These are phyloP conservation scores for Boleophthalmus pectinirostris DNA, from an alignment of 2,113 vertebrate species.

Conservation along the genomic window DNA sequence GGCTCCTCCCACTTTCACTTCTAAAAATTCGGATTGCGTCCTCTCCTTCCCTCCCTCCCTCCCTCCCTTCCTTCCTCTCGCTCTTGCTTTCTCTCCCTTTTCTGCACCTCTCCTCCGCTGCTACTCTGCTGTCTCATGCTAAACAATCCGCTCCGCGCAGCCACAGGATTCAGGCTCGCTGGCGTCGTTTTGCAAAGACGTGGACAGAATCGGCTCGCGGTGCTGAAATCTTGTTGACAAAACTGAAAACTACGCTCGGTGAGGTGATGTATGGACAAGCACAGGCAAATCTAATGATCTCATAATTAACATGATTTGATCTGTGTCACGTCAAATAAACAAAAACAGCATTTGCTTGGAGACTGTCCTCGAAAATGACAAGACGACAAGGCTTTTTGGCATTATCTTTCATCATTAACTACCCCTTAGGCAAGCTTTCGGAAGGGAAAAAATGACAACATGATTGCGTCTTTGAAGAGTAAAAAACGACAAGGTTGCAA, in stretches of 20 bases:
- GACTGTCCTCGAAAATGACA: neutral
- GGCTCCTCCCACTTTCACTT: conserved; percentile 51
- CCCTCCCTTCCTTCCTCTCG: conserved; percentile 16
- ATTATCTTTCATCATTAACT: neutral
- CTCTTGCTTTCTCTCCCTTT: too few relatives aligned
- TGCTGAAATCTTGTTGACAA: neutral
- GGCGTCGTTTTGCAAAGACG: neutral
- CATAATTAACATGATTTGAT: neutral
- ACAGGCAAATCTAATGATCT: neutral
- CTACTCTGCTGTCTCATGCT: conserved; percentile 3
- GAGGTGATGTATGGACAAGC: neutral
- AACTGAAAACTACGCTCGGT: neutral
- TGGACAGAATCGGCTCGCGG: too few relatives aligned
- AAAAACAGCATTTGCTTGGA: neutral
- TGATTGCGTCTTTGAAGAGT: neutral
- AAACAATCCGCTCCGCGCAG: neutral
- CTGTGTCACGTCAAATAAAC: neutral
- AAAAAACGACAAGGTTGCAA: conserved; percentile 18
- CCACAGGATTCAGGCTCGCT: neutral
- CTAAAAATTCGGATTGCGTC: conserved; percentile 24
- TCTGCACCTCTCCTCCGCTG: too few relatives aligned
- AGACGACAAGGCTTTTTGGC: neutral
- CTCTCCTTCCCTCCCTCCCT: conserved; percentile 1
- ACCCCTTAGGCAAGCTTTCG: neutral
- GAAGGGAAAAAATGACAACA: neutral